phyloP scores from a whole-genome alignment of 2,113 vertebrate genomes.

The Nothoprocta pentlandii region DNA sequence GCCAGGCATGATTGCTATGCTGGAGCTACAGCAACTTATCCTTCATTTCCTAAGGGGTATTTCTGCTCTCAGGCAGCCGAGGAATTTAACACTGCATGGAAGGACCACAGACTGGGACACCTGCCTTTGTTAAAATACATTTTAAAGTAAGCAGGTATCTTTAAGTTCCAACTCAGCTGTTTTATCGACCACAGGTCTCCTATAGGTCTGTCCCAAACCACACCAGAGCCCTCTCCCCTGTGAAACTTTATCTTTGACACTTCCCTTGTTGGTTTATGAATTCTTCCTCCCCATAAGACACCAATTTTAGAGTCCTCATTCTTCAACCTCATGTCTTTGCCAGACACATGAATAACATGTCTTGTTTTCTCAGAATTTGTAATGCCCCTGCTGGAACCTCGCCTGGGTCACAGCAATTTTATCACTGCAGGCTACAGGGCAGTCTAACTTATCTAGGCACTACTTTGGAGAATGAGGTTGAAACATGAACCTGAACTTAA shows the following conservation, averaged over 20 bases:
- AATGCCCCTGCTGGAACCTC: background rate
- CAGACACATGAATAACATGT: background rate
- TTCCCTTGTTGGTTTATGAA: background rate
- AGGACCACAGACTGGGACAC: background rate
- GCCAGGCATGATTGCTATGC: background rate
- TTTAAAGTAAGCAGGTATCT: background rate
- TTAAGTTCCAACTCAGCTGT: background rate
- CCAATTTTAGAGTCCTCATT: background rate
- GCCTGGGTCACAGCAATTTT: background rate
- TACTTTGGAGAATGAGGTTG: fast-evolving
- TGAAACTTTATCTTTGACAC: background rate
- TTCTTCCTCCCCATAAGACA: background rate
- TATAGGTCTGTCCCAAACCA: background rate
- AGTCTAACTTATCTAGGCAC: background rate
- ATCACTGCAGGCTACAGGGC: background rate
- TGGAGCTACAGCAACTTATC: background rate
- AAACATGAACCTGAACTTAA: background rate
- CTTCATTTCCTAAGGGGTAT: background rate
- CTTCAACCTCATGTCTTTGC: background rate
- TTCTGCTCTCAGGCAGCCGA: background rate
- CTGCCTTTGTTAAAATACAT: background rate
- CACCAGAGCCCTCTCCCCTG: background rate
- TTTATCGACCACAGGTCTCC: background rate
- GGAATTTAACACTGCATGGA: background rate
- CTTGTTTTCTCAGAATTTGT: background rate